Base-by-base conservation (phyloP, 2,113 vertebrate species). In the Psilopogon haemacephalus region DNA sequence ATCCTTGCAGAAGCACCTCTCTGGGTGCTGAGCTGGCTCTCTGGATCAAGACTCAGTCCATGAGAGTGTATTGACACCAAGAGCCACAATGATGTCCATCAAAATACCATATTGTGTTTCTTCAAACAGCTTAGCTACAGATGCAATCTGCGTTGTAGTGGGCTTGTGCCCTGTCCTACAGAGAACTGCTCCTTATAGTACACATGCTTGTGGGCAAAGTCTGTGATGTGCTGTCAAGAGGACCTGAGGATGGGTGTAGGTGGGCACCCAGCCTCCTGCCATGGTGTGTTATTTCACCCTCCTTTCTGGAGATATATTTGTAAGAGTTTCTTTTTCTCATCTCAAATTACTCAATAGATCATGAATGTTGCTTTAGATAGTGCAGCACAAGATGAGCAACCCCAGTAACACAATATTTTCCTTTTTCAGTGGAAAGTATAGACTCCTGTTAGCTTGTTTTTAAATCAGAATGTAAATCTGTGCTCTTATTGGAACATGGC, bases 401-500 rank as follows among this genome's bases (percentile, higher is more conserved):
- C 73, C 55, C 46, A 80, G 72, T 32, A 81, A 75, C 64, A 56
- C 19, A 58, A 11, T 38, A 54, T 81, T 90, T 89, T 48, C 33
- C 35, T 75, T 11, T 2, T 68, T 88, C 30, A 56, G 3, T 46
- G 42, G 52, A 52, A 94, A 81, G 7, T 68, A 76, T 37, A 71
- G 65, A 76, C 81, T 90, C 73, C 74, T 52, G 23, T 81, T 93
- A 56, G 17, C 60, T 92, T 87, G 58, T 32, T 92, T 92, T 65
- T 58, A 73, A 92, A 82, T 72, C 44, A 35, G 81, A 90, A 35
- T 18, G 26, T 70, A 81, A 60, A 70, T 69, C 73, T 75, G n/a
- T 48, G 46, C 5, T 48, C 27, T 79, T 75, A 76, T 73, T 82
- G 50, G 28, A 84, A 7, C 32, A 7, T 40, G 27, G 40, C 16